Conservation (phyloP, 2,888 invertebrate species). For the Ptychoptera contaminata region DNA sequence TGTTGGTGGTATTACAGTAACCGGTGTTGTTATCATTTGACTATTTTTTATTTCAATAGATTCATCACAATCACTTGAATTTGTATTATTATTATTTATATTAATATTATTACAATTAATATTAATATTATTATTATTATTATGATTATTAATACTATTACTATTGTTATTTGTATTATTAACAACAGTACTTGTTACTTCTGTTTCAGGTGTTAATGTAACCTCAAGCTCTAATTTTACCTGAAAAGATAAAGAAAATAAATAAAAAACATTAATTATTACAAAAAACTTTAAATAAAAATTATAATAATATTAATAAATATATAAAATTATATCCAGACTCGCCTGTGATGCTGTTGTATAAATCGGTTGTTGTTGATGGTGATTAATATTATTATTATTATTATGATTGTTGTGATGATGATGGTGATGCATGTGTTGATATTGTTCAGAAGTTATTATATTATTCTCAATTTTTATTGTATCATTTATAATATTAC, state of each 20-base stretch:
- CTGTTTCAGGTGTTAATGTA: conserved; percentile 45
- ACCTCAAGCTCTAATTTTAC: conserved; percentile 34
- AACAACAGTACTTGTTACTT: conserved; percentile 38
- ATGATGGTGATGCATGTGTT: conserved; percentile 10
- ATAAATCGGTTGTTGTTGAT: conserved; percentile 6
- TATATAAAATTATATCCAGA: conserved; percentile 1
- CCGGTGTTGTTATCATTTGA: conserved; percentile 21
- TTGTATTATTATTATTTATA: neutral
- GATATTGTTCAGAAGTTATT: conserved; percentile 1
- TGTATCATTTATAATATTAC: conserved; percentile 9
- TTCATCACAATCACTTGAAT: conserved; percentile 15
- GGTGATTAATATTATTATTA: no score
- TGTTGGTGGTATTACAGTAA: conserved; percentile 35
- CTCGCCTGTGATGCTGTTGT: conserved; percentile 9
- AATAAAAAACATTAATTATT: neutral
- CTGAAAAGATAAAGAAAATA: neutral
- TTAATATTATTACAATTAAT: conserved; percentile 3
- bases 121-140: conserved; percentile 4
- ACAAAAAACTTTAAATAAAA: neutral
- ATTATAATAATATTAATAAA: neutral
- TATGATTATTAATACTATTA: neutral
- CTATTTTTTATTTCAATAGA: conserved; percentile 16
- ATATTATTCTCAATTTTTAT: conserved; percentile 9
- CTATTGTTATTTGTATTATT: conserved; percentile 7
- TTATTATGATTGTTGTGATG: neutral